These are phyloP conservation scores for Halisarca cf. caerulea DNA, from an alignment of 37 sponge, comb jelly and placozoan species.

Conservation along the genomic window DNA sequence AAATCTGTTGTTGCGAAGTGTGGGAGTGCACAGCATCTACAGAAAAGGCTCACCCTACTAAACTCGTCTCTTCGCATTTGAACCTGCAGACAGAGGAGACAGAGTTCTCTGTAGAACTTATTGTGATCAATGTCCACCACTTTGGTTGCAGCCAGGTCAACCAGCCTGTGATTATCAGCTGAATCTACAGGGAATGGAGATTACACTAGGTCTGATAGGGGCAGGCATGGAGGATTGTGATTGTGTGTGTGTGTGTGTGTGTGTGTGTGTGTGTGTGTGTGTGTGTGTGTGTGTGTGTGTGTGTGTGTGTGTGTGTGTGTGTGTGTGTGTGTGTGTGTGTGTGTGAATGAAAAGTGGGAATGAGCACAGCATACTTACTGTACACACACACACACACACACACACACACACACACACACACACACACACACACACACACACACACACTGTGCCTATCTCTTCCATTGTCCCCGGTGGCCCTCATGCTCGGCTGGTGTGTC, in stretches of 20 bases:
- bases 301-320: not conserved
- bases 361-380: not conserved
- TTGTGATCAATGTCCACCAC: not conserved
- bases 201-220: too few relatives aligned
- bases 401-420: not conserved
- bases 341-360: too few relatives aligned
- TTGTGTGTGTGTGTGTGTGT: constrained; percentile 15
- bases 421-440: not conserved
- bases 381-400: not conserved
- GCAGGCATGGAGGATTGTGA: not conserved
- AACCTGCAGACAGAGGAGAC: not conserved
- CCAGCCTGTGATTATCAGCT: too few relatives aligned
- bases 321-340: constrained; percentile 5
- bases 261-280: constrained; percentile 2
- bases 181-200: too few relatives aligned
- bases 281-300: constrained; percentile 10
- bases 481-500: constrained; percentile 2
- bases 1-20: too few relatives aligned
- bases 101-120: not conserved
- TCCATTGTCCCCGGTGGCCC: not conserved
- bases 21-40: too few relatives aligned
- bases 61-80: constrained; percentile 17
- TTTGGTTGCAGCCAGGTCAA: not conserved
- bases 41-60: not conserved
- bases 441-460: not conserved